Evolutionary conservation across 2,113 vertebrate genomes (phyloP), one percentile per base, ranked within the genome.

Genomic region (Leuciscus idus): DNA sequence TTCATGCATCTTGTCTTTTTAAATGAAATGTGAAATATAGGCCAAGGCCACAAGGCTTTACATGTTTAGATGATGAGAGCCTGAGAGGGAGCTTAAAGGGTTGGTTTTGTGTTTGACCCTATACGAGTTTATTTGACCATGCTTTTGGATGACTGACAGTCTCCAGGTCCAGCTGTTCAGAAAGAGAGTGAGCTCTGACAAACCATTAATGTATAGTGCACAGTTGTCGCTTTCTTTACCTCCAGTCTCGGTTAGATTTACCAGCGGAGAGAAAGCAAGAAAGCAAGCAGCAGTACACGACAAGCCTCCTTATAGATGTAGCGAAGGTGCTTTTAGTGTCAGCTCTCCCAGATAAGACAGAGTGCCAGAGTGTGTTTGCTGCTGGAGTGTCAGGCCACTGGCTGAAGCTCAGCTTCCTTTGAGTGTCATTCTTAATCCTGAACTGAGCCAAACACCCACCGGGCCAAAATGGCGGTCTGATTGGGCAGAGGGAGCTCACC

Each of bases 11-110:
- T 86, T 87, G 86, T 91, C 86, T 90, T 90, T 59, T 87, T 86
- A 93, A 92, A 93, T 93, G 88, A 92, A 88, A 89, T 91, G 91
- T 90, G 84, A 92, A 90, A 92, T 93, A 88, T 91, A 93, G 91
- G 92, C 88, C 92, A 92, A 88, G 85, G 76, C 75, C 70, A 66
- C 89, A n/a, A 17, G 19, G 70, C 70, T 52, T 81, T 66, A n/a
- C 50, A 68, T 28, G 33, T 82, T 86, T 84, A 77, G 70, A 48
- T 87, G 68, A 59, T n/a, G 13, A 83, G 89, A 77, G 73, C 85
- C 84, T 33, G 88, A 85, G 70, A 55, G 83, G 81, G 91, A 84
- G 73, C 89, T 81, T 30, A 77, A 59, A 46, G 33, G 62, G 19
- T 39, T 59, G 48, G 50, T 74, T 73, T 73, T 17, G 23, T 10